A percentile compares a stretch with the other conserved stretches of the same genome.
Conservation (phyloP, 2,888 invertebrate genomes). For the Drosophila bunnanda region DNA sequence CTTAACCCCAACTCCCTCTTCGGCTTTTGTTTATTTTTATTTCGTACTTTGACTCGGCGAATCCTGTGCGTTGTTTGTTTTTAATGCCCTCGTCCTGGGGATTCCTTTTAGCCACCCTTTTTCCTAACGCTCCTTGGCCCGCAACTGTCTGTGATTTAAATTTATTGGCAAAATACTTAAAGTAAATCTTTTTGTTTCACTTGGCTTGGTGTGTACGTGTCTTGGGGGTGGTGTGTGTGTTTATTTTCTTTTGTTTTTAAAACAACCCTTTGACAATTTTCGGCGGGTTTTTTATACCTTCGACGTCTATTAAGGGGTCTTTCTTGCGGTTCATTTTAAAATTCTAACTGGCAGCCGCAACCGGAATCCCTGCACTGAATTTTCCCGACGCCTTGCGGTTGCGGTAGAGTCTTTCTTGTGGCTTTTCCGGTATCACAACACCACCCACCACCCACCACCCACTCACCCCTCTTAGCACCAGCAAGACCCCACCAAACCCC, state of each 20-base stretch:
- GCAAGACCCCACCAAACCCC: background rate
- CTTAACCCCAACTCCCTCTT: conserved; percentile 10
- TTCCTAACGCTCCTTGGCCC: conserved; percentile 2
- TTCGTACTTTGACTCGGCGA: conserved; percentile 24
- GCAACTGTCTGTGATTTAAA: conserved; percentile 75
- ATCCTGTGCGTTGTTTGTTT: conserved; percentile 35
- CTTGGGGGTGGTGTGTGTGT: conserved; percentile 4
- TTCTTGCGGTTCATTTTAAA: conserved; percentile 45
- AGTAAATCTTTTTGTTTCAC: conserved; percentile 68
- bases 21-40: conserved; percentile 38
- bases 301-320: conserved; percentile 49
- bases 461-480: conserved; percentile 10
- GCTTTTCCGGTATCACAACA: conserved; percentile 36
- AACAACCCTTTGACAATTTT: conserved; percentile 67
- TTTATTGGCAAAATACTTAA: conserved; percentile 81
- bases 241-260: conserved; percentile 23
- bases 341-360: conserved; percentile 46
- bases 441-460: conserved; percentile 4
- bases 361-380: conserved; percentile 36
- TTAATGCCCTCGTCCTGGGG: conserved; percentile 24
- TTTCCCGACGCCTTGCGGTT: conserved; percentile 67
- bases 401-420: conserved; percentile 58
- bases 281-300: conserved; percentile 37
- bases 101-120: conserved; percentile 26
- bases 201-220: conserved; percentile 20